Base-by-base conservation (phyloP, 2,888 invertebrate species). In the Polydrusus cervinus region DNA sequence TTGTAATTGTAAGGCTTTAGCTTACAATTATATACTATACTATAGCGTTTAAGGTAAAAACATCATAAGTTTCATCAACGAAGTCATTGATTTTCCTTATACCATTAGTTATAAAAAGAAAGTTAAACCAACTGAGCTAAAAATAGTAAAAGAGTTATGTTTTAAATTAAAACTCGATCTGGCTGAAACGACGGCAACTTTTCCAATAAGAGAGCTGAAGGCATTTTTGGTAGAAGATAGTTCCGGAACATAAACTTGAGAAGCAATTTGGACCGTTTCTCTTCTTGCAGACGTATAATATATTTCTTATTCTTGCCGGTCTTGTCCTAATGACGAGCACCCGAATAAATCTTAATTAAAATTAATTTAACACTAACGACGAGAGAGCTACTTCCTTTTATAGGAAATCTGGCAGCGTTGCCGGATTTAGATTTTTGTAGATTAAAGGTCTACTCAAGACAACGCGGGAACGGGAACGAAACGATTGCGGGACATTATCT, bases 321-420 rank as follows among this genome's bases (percentile, higher is more conserved):
- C 77, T 79, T 80, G 82, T 81, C 81, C 79, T 81, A 81, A 81
- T 82, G 80, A 81, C 80, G 79, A 78, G 74, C 71, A 75, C 77
- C 75, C 57, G 81, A 81, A 82, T 83, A 83, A 82, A 83, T 83
- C 82, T 82, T 83, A 81, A 83, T 82, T 83, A 83, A 83, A 82
- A 82, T 83, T 83, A 81, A 83, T 83, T 82, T 82, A 82, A 82
- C 80, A 79, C 81, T 77, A 76, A 78, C 61, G 62, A 38, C 66
- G n/a, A 34, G 51, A 13, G 34, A 57, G 38, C 16, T 13, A 14
- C n/a, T 57, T 38, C 57, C 38, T n/a, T 16, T 38, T 6, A 34
- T 34, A 10, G 7, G 16, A 9, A 57, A 57, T 57, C 34, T 6
- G 6, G 8, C 34, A 8, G 3, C 1, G 38, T 38, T 34, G 57